phyloP scores from a whole-genome alignment of 1,140 invertebrate genomes.

The Hypsibius dujardini region DNA sequence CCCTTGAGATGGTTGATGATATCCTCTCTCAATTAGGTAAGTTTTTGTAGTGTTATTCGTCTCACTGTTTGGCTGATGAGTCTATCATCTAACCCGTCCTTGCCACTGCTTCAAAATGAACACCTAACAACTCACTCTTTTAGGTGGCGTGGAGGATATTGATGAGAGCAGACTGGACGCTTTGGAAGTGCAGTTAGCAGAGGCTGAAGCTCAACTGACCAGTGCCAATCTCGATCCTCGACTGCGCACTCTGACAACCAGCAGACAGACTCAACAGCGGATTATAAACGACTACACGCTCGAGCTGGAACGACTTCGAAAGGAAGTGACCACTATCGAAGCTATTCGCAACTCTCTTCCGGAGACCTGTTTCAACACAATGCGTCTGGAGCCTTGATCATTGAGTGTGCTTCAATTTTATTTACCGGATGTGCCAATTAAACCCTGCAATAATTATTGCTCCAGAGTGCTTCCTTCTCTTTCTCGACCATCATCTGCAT shows the following conservation, averaged over 20 bases:
- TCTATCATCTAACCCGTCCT: too few relatives aligned
- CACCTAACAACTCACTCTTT: constrained; percentile 20
- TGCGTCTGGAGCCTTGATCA: constrained; percentile 31
- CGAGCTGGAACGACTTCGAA: constrained; percentile 50
- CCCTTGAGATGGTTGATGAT: constrained; percentile 53
- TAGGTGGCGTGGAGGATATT: constrained; percentile 28
- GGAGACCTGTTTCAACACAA: constrained; percentile 54
- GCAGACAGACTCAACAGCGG: constrained; percentile 50
- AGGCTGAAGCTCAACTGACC: constrained; percentile 52
- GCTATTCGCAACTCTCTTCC: constrained; percentile 64
- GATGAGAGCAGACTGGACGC: constrained; percentile 48
- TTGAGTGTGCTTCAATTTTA: too few relatives aligned
- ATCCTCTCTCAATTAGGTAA: constrained; percentile 58
- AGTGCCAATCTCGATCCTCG: constrained; percentile 55
- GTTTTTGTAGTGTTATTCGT: constrained; percentile 19
- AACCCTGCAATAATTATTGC: too few relatives aligned
- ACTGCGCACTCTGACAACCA: constrained; percentile 48
- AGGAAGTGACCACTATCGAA: constrained; percentile 68
- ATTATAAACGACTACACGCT: constrained; percentile 63
- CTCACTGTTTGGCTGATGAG: too few relatives aligned
- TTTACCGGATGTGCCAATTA: too few relatives aligned
- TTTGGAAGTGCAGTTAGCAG: constrained; percentile 50
- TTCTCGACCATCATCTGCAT: too few relatives aligned
- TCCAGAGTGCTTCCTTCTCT: too few relatives aligned
- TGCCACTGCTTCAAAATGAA: constrained; percentile 12